Evolutionary conservation across 2,888 invertebrate species (phyloP).

Genomic region (Parapristionchus giblindavisi): DNA sequence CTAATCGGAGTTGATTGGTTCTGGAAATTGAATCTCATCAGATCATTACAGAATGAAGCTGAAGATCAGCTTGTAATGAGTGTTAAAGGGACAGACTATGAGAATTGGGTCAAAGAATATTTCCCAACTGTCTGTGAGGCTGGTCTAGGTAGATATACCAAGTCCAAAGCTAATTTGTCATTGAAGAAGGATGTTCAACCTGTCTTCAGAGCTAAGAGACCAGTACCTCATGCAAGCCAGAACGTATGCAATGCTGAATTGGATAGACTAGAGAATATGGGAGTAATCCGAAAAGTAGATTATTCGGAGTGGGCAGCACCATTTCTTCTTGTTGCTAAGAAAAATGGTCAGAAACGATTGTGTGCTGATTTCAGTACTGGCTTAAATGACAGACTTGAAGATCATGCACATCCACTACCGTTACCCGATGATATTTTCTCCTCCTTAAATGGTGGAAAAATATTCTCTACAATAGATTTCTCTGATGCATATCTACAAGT

Average conservation of each 20-base stretch:
- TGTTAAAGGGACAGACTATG: no score
- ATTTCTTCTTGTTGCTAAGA: slow-evolving; percentile 10
- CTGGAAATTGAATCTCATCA: no score
- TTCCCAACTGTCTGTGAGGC: neutral
- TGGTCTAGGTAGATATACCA: slow-evolving; percentile 7
- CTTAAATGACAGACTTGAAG: neutral
- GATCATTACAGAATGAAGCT: no score
- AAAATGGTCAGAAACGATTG: neutral
- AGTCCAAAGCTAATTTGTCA: neutral
- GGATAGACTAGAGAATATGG: neutral
- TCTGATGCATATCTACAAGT: no score
- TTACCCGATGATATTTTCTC: no score
- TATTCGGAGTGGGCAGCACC: slow-evolving; percentile 14
- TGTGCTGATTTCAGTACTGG: slow-evolving; percentile 6
- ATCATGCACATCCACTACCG: no score
- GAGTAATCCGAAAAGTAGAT: neutral
- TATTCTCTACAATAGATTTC: no score
- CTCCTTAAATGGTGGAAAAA: no score
- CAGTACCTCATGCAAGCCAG: slow-evolving; percentile 10
- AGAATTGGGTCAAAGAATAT: neutral
- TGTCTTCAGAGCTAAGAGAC: neutral
- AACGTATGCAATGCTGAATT: neutral
- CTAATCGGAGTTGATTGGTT: no score
- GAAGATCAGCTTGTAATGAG: no score
- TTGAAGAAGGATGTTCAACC: neutral